phyloP scores from a whole-genome alignment of 2,113 vertebrate genomes.

The Lycaon pictus region DNA sequence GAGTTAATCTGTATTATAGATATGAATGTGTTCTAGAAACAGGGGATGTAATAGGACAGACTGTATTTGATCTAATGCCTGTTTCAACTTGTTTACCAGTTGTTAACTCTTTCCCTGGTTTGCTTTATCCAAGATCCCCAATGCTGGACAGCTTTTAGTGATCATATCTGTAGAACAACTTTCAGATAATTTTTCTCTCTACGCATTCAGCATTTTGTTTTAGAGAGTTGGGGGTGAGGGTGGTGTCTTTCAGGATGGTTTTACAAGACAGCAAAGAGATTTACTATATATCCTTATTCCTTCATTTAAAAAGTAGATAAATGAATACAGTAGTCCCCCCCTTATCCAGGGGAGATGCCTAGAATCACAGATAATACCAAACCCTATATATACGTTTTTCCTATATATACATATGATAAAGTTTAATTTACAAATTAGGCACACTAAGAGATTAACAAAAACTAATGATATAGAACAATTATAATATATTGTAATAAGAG shows the following conservation, averaged over 20 bases:
- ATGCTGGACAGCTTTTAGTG: background rate
- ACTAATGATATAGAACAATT: background rate
- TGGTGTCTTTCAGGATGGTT: background rate
- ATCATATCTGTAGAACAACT: background rate
- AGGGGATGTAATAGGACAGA: background rate
- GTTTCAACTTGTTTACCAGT: background rate
- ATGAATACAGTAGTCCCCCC: background rate
- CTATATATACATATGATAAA: background rate
- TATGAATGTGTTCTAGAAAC: background rate
- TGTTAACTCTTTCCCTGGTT: background rate
- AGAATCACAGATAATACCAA: background rate
- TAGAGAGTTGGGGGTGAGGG: background rate
- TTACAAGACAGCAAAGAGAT: slow-evolving; percentile 30
- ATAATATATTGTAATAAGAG: background rate
- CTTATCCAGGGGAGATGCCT: background rate
- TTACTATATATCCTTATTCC: background rate
- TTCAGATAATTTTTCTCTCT: background rate
- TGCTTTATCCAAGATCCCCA: background rate
- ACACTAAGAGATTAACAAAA: background rate
- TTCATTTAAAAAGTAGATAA: slow-evolving; percentile 8
- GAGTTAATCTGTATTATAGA: background rate
- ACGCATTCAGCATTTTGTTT: background rate
- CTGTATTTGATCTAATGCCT: background rate
- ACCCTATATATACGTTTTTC: background rate
- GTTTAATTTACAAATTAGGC: background rate